Percentiles rank a stretch among this genome's conserved stretches.
Conservation (phyloP, 2,888 invertebrate species). For the Oscheius onirici region DNA sequence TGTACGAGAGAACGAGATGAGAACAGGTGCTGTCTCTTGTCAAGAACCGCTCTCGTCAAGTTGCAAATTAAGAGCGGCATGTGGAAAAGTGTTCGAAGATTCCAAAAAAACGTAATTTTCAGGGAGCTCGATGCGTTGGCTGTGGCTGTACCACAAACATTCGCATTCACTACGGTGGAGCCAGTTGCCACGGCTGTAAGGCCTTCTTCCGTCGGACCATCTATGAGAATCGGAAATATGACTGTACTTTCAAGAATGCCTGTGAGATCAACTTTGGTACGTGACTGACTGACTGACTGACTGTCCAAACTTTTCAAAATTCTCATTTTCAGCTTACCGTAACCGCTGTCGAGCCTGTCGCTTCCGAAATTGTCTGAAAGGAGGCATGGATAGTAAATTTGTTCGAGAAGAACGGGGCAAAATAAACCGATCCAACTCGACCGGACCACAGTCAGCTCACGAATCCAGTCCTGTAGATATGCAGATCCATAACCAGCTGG, state of each 20-base stretch:
- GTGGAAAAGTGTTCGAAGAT: too few relatives aligned
- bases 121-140: conserved; percentile 57
- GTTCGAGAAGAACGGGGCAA: conserved; percentile 54
- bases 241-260: conserved; percentile 51
- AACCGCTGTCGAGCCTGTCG: conserved; percentile 62
- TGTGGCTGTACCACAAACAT: conserved; percentile 56
- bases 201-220: conserved; percentile 59
- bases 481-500: background rate
- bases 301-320: background rate
- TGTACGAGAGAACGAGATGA: too few relatives aligned
- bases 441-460: conserved; percentile 33
- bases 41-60: too few relatives aligned
- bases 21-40: too few relatives aligned
- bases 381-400: conserved; percentile 62
- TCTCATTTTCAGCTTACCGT: conserved; percentile 50
- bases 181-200: conserved; percentile 63
- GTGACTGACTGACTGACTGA: background rate
- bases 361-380: conserved; percentile 55
- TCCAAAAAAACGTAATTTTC: conserved; percentile 18
- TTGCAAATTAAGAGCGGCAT: too few relatives aligned
- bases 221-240: conserved; percentile 57
- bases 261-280: conserved; percentile 61
- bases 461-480: background rate
- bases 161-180: conserved; percentile 60
- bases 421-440: conserved; percentile 36